Evolutionary conservation across 2,888 invertebrate species (phyloP), one percentile per base, ranked within the genome.

Genomic region (Alsophila aescularia): DNA sequence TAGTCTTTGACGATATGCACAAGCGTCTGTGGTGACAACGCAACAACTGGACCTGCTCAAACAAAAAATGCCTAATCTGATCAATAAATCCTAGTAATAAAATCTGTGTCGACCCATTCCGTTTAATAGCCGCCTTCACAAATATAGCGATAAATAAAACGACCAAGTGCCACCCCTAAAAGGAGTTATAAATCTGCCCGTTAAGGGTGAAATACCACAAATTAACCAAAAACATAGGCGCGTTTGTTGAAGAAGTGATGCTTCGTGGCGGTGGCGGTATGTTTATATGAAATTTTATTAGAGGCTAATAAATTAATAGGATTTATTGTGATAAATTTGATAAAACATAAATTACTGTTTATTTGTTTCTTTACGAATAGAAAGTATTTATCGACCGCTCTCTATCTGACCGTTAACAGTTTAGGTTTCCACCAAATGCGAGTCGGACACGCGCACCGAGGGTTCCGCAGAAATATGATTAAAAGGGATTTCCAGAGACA

Each of bases 141-240:
- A 84, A 87, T 85, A 85, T 83, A 78, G 75, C 75, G 63, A 85
- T 89, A 87, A 86, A 89, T 88, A 75, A 80, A 70, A 64, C 60
- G 24, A 13, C 53, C 61, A 27, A 66, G 66, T 75, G 71, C 78
- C 69, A 74, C 77, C 80, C 81, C 68, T 68, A 69, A 75, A 75
- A 77, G 70, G 65, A 75, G 77, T 75, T 69, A 80, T 83, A 83
- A 83, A 82, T 83, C 75, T 63, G 61, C 55, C 61, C 34, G 39
- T 65, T 66, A 57, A 68, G 72, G 70, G 69, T 67, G 40, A 72
- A 71, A 69, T 49, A 65, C 66, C 65, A 62, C 60, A 62, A 64
- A 63, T 64, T 64, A 60, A 62, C 58, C 42, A 60, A 62, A 58
- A 54, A 60, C 64, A 60, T 56, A 52, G 52, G 53, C 27, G 52